Evolutionary conservation across 2,113 vertebrate genomes (phyloP).

Genomic region (Mobula hypostoma): DNA sequence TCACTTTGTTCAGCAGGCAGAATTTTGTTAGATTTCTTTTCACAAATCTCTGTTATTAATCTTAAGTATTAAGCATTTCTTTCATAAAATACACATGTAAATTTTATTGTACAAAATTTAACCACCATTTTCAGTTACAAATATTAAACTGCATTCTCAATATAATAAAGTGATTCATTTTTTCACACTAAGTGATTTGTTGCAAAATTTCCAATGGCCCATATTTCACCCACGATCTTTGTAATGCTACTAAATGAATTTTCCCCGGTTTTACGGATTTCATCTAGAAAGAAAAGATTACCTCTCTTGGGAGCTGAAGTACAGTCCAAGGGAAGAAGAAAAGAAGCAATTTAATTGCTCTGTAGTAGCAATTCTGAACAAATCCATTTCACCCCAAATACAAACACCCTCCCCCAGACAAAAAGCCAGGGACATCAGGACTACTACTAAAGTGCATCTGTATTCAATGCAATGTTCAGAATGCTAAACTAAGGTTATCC

Average conservation of each 20-base stretch:
- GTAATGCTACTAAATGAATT: background rate
- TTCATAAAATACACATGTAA: background rate
- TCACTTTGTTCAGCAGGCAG: too few species aligned
- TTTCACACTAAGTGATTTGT: background rate
- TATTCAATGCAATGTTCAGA: background rate
- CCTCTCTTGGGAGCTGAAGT: background rate
- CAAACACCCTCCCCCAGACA: too few species aligned
- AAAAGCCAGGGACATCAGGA: background rate
- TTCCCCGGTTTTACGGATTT: background rate
- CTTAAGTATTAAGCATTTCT: background rate
- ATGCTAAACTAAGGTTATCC: background rate
- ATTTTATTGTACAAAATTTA: background rate
- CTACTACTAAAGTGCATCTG: background rate
- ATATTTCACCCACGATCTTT: background rate
- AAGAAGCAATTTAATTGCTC: background rate
- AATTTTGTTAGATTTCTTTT: background rate
- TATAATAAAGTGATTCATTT: background rate
- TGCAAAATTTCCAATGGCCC: background rate
- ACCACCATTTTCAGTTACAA: too few species aligned
- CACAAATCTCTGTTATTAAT: background rate
- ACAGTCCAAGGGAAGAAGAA: background rate
- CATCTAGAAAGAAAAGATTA: background rate
- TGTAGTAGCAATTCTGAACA: background rate
- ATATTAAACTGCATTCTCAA: background rate
- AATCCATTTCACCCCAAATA: background rate